Evolutionary conservation across 2,113 vertebrate species (phyloP).

Genomic region (Gopherus evgoodei): DNA sequence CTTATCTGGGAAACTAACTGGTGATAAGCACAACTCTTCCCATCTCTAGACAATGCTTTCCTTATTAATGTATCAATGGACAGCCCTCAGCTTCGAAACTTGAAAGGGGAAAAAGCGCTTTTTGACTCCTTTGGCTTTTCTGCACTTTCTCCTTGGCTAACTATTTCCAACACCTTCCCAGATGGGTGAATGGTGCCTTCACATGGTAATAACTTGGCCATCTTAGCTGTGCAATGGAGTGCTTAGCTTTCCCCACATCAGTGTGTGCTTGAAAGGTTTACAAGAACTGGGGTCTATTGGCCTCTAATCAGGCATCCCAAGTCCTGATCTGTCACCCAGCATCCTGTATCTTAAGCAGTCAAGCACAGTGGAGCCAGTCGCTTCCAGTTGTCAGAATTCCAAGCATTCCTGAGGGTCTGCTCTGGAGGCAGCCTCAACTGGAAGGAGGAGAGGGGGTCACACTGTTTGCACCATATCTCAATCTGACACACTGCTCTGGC

Average conservation of each 20-base stretch:
- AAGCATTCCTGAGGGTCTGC: neutral
- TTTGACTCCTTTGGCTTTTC: neutral
- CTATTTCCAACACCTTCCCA: neutral
- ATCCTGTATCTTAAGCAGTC: neutral
- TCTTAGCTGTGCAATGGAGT: neutral
- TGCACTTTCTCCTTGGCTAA: neutral
- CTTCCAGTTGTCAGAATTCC: neutral
- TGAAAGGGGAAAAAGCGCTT: neutral
- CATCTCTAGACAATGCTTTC: neutral
- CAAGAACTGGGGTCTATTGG: neutral
- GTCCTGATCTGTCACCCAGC: too few relatives aligned
- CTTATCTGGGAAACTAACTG: slow-evolving; percentile 24
- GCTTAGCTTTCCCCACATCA: neutral
- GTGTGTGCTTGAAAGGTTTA: neutral
- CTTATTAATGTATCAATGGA: neutral
- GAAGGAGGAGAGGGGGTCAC: neutral
- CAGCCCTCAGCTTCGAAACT: neutral
- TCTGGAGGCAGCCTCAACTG: neutral
- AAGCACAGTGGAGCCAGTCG: neutral
- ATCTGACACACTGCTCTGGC: neutral
- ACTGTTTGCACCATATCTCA: neutral
- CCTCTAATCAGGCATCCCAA: accelerated
- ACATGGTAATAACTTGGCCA: neutral
- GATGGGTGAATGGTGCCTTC: neutral
- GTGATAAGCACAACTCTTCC: neutral